Conservation (phyloP, 1,140 invertebrate species). For the fruit fly (Drosophila melanogaster) region DNA sequence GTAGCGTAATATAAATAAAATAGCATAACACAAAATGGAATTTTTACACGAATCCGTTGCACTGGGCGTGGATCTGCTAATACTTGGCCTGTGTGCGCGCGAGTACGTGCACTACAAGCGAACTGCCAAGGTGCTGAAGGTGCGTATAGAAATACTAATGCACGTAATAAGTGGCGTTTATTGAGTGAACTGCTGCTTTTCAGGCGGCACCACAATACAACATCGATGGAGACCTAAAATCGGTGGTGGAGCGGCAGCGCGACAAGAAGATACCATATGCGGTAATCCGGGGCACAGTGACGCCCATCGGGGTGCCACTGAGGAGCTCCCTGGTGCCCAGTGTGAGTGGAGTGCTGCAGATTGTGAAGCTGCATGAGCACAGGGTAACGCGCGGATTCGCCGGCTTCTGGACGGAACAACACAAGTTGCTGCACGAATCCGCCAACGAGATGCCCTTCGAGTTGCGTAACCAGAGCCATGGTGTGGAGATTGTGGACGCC, state of each 20-base stretch:
- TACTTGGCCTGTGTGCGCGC: conserved; percentile 89
- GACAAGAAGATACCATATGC: conserved; percentile 89
- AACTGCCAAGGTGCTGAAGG: conserved; percentile 88
- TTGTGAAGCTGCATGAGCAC: conserved; percentile 88
- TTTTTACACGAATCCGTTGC: conserved; percentile 87
- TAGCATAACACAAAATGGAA: conserved; percentile 58
- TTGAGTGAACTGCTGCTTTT: conserved; percentile 8
- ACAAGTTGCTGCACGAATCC: conserved; percentile 89
- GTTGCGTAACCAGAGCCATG: conserved; percentile 87
- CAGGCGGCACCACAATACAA: conserved; percentile 89
- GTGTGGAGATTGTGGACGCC: conserved; percentile 90
- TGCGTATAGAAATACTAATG: conserved; percentile 78
- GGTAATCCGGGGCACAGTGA: conserved; percentile 89
- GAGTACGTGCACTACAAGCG: conserved; percentile 90
- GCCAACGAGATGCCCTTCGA: conserved; percentile 91
- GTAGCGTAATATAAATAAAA: conserved; percentile 12
- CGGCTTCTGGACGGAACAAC: conserved; percentile 92
- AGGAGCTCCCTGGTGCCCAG: conserved; percentile 88
- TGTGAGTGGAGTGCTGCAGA: conserved; percentile 90
- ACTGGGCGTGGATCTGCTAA: conserved; percentile 89
- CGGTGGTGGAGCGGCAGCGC: conserved; percentile 86
- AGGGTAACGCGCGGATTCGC: conserved; percentile 89
- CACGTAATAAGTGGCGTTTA: conserved; percentile 1
- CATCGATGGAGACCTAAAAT: conserved; percentile 87
- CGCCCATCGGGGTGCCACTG: conserved; percentile 89